A percentile compares a stretch with the other conserved stretches of the same genome.
These are phyloP conservation scores for Laupala kohalensis DNA, from an alignment of 1,140 invertebrate species.

Conservation along the genomic window DNA sequence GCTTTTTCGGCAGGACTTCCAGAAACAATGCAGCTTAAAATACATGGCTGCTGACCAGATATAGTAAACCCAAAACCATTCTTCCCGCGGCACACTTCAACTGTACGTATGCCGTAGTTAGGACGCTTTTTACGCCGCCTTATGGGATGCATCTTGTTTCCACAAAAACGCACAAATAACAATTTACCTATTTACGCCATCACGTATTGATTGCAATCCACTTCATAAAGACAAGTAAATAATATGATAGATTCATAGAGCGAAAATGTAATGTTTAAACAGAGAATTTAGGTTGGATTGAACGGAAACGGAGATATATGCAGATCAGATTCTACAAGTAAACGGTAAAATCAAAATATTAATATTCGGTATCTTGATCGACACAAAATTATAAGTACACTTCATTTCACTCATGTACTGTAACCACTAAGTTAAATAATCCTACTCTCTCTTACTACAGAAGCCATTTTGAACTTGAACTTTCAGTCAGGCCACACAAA, in stretches of 20 bases:
- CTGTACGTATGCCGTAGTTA: constrained; percentile 66
- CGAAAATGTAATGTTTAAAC: background rate
- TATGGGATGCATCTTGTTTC: constrained; percentile 46
- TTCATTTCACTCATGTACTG: background rate
- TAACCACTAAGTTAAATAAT: background rate
- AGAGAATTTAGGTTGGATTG: background rate
- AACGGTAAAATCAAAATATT: background rate
- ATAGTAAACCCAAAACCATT: constrained; percentile 88
- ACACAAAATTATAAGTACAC: background rate
- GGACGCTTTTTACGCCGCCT: constrained; percentile 65
- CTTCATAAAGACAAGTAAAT: background rate
- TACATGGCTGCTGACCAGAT: constrained; percentile 83
- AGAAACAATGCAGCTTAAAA: constrained; percentile 73
- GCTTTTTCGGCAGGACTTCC: constrained; percentile 73
- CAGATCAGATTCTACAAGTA: background rate
- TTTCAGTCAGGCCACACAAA: background rate
- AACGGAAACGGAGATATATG: background rate
- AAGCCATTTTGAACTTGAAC: background rate
- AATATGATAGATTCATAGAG: background rate
- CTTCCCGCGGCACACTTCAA: constrained; percentile 69
- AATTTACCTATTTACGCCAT: background rate
- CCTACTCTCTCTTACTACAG: background rate
- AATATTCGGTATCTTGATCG: background rate
- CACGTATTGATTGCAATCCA: background rate
- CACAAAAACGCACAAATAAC: background rate